Conservation (phyloP, 2,797 vertebrate genomes). For the Bucorvus abyssinicus region DNA sequence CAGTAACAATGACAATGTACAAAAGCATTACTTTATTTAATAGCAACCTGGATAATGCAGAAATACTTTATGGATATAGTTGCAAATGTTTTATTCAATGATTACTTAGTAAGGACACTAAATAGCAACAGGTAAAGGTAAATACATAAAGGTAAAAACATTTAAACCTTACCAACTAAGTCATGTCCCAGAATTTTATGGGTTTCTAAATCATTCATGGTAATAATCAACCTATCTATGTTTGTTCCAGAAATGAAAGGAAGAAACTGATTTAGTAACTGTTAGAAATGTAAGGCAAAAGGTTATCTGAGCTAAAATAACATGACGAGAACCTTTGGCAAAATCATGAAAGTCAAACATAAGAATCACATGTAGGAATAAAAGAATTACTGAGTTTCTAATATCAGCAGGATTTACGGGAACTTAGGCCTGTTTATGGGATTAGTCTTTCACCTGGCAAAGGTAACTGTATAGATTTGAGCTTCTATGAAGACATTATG, state of each 20-base stretch:
- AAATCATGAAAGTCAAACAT: background rate
- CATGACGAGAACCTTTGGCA: background rate
- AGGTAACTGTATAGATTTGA: background rate
- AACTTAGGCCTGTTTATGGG: background rate
- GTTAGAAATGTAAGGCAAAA: background rate
- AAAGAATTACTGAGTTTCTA: background rate
- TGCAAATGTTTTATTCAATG: background rate
- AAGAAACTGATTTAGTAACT: background rate
- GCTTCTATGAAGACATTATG: background rate
- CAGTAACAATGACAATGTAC: background rate
- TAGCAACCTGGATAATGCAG: background rate
- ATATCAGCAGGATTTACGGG: background rate
- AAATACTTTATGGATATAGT: background rate
- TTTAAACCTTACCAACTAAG: background rate
- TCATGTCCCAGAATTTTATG: background rate
- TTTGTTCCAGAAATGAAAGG: background rate
- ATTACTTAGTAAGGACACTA: background rate
- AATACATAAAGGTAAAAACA: background rate
- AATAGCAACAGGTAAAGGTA: background rate
- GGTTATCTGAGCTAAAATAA: background rate
- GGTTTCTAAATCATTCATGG: background rate
- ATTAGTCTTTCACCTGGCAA: background rate
- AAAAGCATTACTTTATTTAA: background rate
- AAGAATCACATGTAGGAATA: background rate
- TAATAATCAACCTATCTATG: background rate